Conservation (phyloP, 2,113 vertebrate genomes). For the Poicephalus gulielmi region DNA sequence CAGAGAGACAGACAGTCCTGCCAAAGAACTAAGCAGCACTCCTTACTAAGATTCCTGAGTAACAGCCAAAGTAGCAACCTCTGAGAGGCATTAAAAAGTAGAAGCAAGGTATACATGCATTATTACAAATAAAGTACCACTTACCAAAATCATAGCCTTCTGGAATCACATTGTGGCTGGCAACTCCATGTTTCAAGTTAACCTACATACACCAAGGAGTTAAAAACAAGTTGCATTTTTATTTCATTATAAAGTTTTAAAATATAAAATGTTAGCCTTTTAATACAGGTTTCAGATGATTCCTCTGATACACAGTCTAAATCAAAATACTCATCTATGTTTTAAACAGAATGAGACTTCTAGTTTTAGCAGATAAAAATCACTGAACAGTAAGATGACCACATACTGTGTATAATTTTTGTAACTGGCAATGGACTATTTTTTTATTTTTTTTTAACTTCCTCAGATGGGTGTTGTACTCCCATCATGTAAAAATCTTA, state of each 20-base stretch:
- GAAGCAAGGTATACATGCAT: not conserved
- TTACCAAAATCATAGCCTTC: constrained; percentile 90
- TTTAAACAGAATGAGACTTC: not conserved
- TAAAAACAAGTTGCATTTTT: not conserved
- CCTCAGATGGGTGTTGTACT: not conserved
- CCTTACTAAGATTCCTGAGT: not conserved
- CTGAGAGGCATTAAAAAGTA: not conserved
- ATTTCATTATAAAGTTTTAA: not conserved
- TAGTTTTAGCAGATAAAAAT: not conserved
- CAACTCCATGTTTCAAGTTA: constrained; percentile 84
- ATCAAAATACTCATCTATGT: not conserved
- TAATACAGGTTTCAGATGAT: not conserved
- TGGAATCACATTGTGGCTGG: constrained; percentile 68
- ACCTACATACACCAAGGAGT: constrained; percentile 65
- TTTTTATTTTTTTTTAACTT: not conserved
- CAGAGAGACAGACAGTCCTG: not conserved
- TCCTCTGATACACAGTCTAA: not conserved
- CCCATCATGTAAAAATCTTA: not conserved
- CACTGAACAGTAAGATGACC: not conserved
- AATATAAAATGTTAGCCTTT: not conserved
- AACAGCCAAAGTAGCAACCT: not conserved
- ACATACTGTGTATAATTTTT: not conserved
- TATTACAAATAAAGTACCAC: constrained; percentile 45
- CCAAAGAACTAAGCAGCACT: not conserved
- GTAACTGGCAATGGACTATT: not conserved